Evolutionary conservation across 2,113 vertebrate species (phyloP).

Genomic region (Engystomops pustulosus): DNA sequence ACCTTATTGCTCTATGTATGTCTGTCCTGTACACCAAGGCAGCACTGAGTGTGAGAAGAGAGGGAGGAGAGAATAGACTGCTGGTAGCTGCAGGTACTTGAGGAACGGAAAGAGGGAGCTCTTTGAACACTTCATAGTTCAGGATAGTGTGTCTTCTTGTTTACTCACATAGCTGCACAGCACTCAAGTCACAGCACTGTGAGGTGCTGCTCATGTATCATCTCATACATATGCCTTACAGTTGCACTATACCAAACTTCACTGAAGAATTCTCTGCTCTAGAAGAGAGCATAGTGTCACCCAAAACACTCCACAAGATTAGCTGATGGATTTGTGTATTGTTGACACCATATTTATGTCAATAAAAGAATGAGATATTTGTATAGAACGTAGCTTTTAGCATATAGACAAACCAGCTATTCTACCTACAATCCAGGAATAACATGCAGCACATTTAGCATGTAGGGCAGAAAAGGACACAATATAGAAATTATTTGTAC

Average conservation of each 20-base stretch:
- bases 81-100: background rate
- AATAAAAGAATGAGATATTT: too few species aligned
- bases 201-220: background rate
- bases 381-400: too few species aligned
- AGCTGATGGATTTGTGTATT: too few species aligned
- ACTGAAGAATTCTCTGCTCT: background rate
- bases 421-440: too few species aligned
- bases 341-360: too few species aligned
- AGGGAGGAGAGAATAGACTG: background rate
- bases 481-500: too few species aligned
- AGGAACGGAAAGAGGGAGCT: background rate
- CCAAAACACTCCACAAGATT: too few species aligned
- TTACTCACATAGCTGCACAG: background rate
- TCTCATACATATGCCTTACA: background rate
- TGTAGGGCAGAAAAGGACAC: too few species aligned
- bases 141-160: background rate
- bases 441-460: too few species aligned
- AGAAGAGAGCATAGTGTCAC: too few species aligned
- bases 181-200: background rate
- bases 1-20: background rate
- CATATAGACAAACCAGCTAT: too few species aligned
- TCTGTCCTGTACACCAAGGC: background rate
- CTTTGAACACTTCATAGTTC: background rate
- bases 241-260: too few species aligned
- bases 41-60: constrained; percentile 9